A percentile compares a stretch with the other conserved stretches of the same genome.
Conservation (phyloP, 2,113 vertebrate species). For the Platichthys flesus region DNA sequence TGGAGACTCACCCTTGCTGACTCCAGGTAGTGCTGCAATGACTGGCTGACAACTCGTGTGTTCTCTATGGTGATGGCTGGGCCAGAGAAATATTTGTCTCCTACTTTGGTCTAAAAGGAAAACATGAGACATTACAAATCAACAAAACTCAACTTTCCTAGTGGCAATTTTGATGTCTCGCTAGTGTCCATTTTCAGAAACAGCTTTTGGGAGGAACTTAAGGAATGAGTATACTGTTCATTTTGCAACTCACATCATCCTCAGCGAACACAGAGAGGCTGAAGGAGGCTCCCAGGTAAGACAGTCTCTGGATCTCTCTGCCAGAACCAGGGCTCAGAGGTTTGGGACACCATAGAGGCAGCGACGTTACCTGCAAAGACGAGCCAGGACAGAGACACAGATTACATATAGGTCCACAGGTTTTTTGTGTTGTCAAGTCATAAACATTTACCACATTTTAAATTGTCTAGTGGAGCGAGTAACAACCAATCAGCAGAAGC, state of each 20-base stretch:
- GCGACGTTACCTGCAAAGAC: constrained; percentile 85
- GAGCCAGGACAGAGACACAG: background rate
- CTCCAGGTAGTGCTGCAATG: constrained; percentile 97
- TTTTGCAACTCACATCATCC: constrained; percentile 92
- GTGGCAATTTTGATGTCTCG: background rate
- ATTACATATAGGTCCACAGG: background rate
- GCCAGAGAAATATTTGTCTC: constrained; percentile 98
- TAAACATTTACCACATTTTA: background rate
- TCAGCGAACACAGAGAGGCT: constrained; percentile 98
- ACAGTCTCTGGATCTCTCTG: constrained; percentile 95
- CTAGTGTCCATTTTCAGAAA: background rate
- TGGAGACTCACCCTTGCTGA: constrained; percentile 87
- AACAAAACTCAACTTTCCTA: background rate
- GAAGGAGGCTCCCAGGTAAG: constrained; percentile 94
- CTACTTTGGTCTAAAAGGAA: constrained; percentile 89
- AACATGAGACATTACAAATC: background rate
- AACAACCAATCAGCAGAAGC: background rate
- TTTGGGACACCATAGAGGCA: constrained; percentile 95
- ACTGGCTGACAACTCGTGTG: constrained; percentile 96
- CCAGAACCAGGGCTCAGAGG: constrained; percentile 92
- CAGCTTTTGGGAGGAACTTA: background rate
- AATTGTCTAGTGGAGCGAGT: too few relatives aligned
- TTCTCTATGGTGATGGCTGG: constrained; percentile 98
- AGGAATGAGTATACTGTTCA: background rate
- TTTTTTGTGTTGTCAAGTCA: background rate